Percentiles rank a stretch among this genome's conserved stretches.
Evolutionary conservation across 2,888 invertebrate species (phyloP).

Genomic region (Phortica okadai): DNA sequence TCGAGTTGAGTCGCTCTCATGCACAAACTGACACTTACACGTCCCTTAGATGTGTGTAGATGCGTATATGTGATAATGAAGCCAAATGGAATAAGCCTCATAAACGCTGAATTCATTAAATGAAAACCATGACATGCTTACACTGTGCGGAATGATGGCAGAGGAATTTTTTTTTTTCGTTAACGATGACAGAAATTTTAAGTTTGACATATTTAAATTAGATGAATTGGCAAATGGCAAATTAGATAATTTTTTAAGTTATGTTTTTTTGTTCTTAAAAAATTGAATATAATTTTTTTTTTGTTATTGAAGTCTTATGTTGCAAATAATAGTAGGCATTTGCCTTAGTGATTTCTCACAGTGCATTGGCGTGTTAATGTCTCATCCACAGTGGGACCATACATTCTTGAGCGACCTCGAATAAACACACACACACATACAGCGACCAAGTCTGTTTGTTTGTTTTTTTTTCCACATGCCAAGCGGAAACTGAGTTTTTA

Average conservation of each 20-base stretch:
- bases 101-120: constrained; percentile 72
- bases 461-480: neutral
- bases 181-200: too few relatives aligned
- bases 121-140: constrained; percentile 49
- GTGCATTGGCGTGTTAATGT: constrained; percentile 1
- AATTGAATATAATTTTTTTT: neutral
- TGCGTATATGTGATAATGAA: constrained; percentile 62
- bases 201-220: too few relatives aligned
- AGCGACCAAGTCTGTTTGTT: neutral
- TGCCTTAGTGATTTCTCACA: neutral
- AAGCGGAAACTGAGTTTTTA: constrained; percentile 42
- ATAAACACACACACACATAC: constrained; percentile 10
- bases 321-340: neutral
- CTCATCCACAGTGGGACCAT: constrained; percentile 26
- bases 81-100: constrained; percentile 68
- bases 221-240: neutral
- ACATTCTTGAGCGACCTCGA: constrained; percentile 12
- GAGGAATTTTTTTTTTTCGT: too few relatives aligned
- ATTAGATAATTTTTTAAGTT: neutral
- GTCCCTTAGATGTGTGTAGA: constrained; percentile 34
- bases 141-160: neutral
- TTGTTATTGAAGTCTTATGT: neutral
- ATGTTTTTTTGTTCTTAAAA: neutral
- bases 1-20: constrained; percentile 33
- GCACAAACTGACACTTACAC: constrained; percentile 14